These are phyloP conservation scores for Chamaetylas fuelleborni DNA, from an alignment of 2,113 vertebrate species.

Conservation along the genomic window DNA sequence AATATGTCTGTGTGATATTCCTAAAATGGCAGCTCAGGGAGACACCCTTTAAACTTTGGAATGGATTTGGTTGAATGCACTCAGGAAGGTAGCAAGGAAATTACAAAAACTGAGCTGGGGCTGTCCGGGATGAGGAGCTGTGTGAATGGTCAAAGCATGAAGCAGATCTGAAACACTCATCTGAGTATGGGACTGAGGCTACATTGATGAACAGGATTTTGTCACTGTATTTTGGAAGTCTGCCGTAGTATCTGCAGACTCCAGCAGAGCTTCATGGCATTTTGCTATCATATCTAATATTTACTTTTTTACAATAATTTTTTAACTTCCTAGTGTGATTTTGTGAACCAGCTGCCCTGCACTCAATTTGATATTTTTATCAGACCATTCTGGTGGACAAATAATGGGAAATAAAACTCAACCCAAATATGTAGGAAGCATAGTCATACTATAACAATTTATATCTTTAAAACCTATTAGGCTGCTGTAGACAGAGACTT, in stretches of 20 bases:
- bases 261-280: not conserved
- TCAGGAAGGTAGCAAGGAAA: not conserved
- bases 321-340: not conserved
- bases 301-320: not conserved
- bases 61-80: not conserved
- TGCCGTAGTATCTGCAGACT: not conserved
- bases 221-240: not conserved
- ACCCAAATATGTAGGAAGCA: not conserved
- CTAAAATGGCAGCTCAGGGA: not conserved
- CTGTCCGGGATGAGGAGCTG: not conserved
- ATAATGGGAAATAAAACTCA: not conserved
- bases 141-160: not conserved
- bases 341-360: not conserved
- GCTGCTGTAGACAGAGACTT: not conserved
- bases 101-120: not conserved
- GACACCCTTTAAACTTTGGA: not conserved
- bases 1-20: not conserved
- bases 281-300: not conserved
- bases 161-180: accelerated
- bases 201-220: not conserved
- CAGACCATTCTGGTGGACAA: not conserved
- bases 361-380: not conserved
- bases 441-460: not conserved
- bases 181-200: not conserved
- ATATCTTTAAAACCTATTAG: not conserved